Conservation (phyloP, 1,140 invertebrate genomes). For the Oncopeltus fasciatus region DNA sequence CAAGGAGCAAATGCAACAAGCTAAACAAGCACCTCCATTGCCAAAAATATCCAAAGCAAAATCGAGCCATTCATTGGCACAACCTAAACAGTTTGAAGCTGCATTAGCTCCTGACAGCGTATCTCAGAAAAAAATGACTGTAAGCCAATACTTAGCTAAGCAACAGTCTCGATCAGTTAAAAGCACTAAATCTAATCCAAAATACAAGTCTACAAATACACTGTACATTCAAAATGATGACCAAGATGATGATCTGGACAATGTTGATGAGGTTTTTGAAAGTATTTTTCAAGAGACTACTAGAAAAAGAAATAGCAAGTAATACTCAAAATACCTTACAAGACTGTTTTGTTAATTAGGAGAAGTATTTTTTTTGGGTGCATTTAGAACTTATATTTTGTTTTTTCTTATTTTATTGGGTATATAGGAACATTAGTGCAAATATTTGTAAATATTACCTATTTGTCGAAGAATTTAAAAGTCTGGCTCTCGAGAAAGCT, state of each 20-base stretch:
- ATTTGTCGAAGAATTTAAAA: neutral
- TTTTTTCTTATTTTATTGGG: neutral
- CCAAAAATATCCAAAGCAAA: conserved; percentile 35
- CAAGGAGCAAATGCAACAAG: conserved; percentile 28
- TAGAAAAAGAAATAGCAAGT: conserved; percentile 20
- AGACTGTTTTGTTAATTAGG: conserved; percentile 2
- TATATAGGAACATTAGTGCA: neutral
- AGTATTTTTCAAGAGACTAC: conserved; percentile 24
- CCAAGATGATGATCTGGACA: conserved; percentile 27
- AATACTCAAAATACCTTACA: neutral
- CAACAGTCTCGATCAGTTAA: conserved; percentile 12
- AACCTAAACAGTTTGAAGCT: conserved; percentile 63
- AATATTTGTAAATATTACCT: neutral
- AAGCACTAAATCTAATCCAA: conserved; percentile 20
- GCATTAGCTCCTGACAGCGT: conserved; percentile 55
- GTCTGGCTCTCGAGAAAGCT: neutral
- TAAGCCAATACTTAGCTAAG: conserved; percentile 58
- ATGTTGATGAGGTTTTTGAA: conserved; percentile 33
- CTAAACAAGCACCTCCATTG: conserved; percentile 27
- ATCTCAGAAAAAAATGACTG: conserved; percentile 55
- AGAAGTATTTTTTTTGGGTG: neutral
- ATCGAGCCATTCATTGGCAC: conserved; percentile 50
- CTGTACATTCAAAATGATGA: conserved; percentile 12
- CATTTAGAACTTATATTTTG: neutral
- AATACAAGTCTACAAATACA: conserved; percentile 18